Conservation (phyloP, 2,888 invertebrate species). For the Drosophila anomalata region DNA sequence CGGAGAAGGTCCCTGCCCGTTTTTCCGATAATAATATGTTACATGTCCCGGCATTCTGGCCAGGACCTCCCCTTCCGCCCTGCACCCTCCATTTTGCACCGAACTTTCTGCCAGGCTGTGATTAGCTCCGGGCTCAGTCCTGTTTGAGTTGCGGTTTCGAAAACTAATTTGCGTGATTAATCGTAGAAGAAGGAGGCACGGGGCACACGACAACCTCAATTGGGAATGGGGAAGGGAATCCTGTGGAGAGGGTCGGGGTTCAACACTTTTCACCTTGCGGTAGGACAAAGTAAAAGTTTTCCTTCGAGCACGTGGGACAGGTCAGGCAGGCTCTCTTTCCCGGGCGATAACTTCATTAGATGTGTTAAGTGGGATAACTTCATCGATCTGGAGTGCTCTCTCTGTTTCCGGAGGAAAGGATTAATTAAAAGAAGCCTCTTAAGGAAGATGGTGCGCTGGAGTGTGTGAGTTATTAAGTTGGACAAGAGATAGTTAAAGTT, state of each 20-base stretch:
- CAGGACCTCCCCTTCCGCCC: conserved; percentile 11
- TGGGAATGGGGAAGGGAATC: neutral
- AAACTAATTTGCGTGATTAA: conserved; percentile 76
- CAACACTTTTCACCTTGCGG: conserved; percentile 28
- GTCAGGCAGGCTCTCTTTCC: conserved; percentile 1
- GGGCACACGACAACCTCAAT: conserved; percentile 11
- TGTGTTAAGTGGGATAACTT: conserved; percentile 57
- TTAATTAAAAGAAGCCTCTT: conserved; percentile 22
- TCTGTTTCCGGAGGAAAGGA: conserved; percentile 4
- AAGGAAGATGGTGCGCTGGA: neutral
- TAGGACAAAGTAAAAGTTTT: conserved; percentile 30
- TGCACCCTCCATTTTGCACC: conserved; percentile 5
- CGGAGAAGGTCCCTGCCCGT: conserved; percentile 41
- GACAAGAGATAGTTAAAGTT: neutral
- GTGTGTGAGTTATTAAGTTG: neutral
- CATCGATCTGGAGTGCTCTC: conserved; percentile 45
- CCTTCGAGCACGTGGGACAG: conserved; percentile 28
- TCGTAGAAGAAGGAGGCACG: conserved; percentile 39
- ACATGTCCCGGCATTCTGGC: conserved; percentile 47
- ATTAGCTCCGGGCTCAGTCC: conserved; percentile 43
- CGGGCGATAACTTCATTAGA: conserved; percentile 62
- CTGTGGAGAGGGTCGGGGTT: neutral
- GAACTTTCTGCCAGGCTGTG: conserved; percentile 48
- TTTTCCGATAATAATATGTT: conserved; percentile 78
- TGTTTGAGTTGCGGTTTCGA: conserved; percentile 69